A percentile compares a stretch with the other conserved stretches of the same genome.
These are phyloP conservation scores for Rachycentron canadum DNA, from an alignment of 2,797 vertebrate species.

Conservation along the genomic window DNA sequence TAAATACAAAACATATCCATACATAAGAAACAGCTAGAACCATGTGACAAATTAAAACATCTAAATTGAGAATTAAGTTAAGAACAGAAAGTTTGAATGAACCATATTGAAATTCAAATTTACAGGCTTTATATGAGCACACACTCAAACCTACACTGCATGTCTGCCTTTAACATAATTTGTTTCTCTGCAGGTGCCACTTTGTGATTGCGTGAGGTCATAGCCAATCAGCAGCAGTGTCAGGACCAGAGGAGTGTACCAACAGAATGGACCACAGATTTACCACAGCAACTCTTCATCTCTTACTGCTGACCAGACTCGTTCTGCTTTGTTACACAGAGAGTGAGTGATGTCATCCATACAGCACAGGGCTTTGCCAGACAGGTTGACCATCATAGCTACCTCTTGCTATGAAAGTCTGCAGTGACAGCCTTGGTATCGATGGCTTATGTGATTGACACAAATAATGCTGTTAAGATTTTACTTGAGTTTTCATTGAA, in stretches of 20 bases:
- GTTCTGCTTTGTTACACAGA: constrained; percentile 84
- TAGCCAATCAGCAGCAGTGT: constrained; percentile 71
- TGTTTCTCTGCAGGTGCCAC: constrained; percentile 70
- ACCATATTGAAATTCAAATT: too few species aligned
- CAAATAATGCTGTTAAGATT: too few species aligned
- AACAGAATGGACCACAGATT: constrained; percentile 87
- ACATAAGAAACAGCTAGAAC: too few species aligned
- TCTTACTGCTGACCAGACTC: constrained; percentile 84
- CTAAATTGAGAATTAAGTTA: too few species aligned
- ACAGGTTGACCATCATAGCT: constrained; percentile 17
- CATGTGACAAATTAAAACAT: too few species aligned
- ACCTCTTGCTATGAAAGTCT: constrained; percentile 2
- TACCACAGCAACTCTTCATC: constrained; percentile 66
- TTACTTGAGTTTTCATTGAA: too few species aligned
- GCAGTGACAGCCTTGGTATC: neutral
- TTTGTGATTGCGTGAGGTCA: constrained; percentile 68
- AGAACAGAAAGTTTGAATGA: too few species aligned
- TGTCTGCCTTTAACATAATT: constrained; percentile 32
- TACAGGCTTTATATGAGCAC: too few species aligned
- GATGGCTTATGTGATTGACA: too few species aligned
- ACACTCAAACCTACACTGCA: too few species aligned
- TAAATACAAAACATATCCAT: too few species aligned
- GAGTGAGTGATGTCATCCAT: constrained; percentile 85
- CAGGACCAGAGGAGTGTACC: constrained; percentile 77
- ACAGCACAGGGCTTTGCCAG: neutral